Conservation (phyloP, 2,888 invertebrate genomes). For the Hoplodrina blanda region DNA sequence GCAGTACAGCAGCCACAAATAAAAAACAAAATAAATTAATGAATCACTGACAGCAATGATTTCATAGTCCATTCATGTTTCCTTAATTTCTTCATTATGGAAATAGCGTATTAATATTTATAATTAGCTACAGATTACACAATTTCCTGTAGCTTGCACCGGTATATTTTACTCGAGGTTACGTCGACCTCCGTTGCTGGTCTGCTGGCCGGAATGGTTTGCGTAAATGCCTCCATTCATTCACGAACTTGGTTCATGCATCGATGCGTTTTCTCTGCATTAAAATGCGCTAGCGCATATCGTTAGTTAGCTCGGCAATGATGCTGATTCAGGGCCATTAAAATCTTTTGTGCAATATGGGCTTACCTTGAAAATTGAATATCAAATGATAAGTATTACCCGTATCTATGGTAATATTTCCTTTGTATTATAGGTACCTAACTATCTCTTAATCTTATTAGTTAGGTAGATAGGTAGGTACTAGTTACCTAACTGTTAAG, state of each 20-base stretch:
- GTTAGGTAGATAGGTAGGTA: neutral
- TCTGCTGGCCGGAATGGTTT: constrained; percentile 28
- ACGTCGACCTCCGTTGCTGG: constrained; percentile 27
- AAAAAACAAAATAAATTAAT: neutral
- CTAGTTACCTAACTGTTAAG: too few species aligned
- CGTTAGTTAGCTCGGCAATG: neutral
- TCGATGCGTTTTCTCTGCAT: constrained; percentile 16
- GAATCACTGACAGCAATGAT: neutral
- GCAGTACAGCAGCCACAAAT: too few species aligned
- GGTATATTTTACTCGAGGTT: constrained; percentile 50
- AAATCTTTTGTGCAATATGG: neutral
- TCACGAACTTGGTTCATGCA: constrained; percentile 36
- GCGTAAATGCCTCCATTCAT: constrained; percentile 63
- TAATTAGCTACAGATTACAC: constrained; percentile 41
- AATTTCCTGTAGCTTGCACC: constrained; percentile 44
- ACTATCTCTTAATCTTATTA: constrained; percentile 5
- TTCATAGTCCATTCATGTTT: constrained; percentile 16
- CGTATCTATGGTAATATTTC: neutral
- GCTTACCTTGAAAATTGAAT: neutral
- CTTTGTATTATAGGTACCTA: neutral
- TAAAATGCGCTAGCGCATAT: constrained; percentile 10
- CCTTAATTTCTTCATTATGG: constrained; percentile 25
- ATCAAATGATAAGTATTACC: neutral
- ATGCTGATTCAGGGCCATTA: constrained; percentile 1
- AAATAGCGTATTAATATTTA: constrained; percentile 33